Base-by-base conservation (phyloP, 2,797 vertebrate genomes). In the Anguilla megastoma region DNA sequence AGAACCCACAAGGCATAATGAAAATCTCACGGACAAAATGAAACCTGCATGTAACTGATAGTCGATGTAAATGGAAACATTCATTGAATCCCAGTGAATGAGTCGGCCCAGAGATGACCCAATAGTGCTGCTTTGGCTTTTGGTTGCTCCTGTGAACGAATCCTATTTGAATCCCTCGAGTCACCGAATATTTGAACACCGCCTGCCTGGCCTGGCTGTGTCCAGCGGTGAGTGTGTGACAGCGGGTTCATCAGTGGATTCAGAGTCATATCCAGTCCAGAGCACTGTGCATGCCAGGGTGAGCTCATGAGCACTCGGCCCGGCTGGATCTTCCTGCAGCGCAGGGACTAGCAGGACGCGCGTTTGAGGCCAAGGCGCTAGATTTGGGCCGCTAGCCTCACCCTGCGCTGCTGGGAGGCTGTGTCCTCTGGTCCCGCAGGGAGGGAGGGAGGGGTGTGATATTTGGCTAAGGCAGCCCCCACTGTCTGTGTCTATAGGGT, bases 401-500 rank as follows among this genome's bases (percentile, higher is more conserved):
- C 45, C 8, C 79, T 12, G 21, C 24, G 24, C 45, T 82, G 45
- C 36, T 12, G 6, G 74, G 14, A 41, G 30, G 7, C 21, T 21
- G 8, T 24, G 45, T 50, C 24, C 21, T 50, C 2, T 24, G 36
- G 12, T 79, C 18, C 33, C 16, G 16, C 27, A 0, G 8, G 24
- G 8, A n/a, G 69, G 24, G 8, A n/a, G 69, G 14, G 41, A 21
- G 45, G 18, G 45, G 27, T 3, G 2, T n/a, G 7, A n/a, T n/a
- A 21, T 9, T 10, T n/a, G 24, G 45, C n/a, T 84, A 52, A 87
- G 6, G 10, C 60, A 69, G 16, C 1, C 24, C 45, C 24, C 33
- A 0, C 69, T 36, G 24, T 82, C 71, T 63, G 9, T 69, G 41
- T 18, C 79, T 33, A 27, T 94, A 97, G 96, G 96, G 93, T 90